Percentiles rank a stretch among this genome's conserved stretches.
Conservation (phyloP, 2,888 invertebrate genomes). For the Drosophila kambysellisi region DNA sequence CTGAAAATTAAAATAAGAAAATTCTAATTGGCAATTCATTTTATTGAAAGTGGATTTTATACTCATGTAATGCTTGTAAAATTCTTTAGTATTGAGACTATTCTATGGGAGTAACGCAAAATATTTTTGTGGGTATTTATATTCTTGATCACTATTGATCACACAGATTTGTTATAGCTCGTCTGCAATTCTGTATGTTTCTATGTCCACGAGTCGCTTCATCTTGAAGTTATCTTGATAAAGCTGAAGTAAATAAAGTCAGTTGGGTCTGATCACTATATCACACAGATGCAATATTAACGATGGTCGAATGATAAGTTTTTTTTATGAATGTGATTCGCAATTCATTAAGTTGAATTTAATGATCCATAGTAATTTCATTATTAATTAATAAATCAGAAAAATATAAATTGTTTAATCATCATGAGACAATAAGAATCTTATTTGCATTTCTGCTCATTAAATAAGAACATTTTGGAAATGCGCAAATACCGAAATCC, state of each 20-base stretch:
- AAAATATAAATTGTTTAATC: not conserved
- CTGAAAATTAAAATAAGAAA: not conserved
- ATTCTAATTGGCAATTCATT: not conserved
- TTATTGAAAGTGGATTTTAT: not conserved
- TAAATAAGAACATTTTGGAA: not conserved
- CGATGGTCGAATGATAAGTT: not conserved
- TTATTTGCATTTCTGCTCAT: not conserved
- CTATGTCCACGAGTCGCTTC: not conserved
- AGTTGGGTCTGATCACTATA: not conserved
- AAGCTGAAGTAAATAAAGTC: not conserved
- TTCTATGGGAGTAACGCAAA: not conserved
- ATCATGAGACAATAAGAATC: not conserved
- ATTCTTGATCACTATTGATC: not conserved
- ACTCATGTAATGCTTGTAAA: not conserved
- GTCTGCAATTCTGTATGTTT: not conserved
- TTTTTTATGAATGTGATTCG: not conserved
- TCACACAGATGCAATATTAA: not conserved
- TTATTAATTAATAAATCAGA: not conserved
- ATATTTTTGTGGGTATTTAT: not conserved
- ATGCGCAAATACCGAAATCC: rapidly evolving
- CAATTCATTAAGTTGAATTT: not conserved
- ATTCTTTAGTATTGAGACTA: not conserved
- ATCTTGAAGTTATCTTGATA: not conserved
- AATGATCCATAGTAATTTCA: not conserved
- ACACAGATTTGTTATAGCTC: not conserved